Conservation (phyloP, 2,797 vertebrate species). For the Pygocentrus nattereri region DNA sequence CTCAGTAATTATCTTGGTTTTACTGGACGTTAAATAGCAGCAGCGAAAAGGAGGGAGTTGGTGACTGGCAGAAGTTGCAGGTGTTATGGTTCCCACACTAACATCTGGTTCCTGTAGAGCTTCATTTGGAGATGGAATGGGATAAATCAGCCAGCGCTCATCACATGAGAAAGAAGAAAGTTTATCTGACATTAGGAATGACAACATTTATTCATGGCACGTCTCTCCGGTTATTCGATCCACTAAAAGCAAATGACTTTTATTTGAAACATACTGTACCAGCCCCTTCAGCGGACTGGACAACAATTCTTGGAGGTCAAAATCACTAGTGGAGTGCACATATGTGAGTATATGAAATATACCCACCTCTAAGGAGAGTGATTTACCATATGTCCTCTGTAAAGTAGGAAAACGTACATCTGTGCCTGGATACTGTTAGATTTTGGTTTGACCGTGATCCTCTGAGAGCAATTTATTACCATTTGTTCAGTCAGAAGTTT, state of each 20-base stretch:
- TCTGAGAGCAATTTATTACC: too few relatives aligned
- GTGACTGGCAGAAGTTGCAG: not conserved
- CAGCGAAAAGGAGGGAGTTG: not conserved
- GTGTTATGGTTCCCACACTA: slow-evolving; percentile 28
- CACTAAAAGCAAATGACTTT: not conserved
- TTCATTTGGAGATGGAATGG: not conserved
- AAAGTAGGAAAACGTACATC: too few relatives aligned
- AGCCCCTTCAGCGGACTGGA: not conserved
- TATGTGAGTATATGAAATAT: not conserved
- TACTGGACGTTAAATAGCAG: not conserved
- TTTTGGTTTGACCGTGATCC: too few relatives aligned
- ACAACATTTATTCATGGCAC: not conserved
- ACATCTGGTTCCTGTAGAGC: slow-evolving; percentile 37
- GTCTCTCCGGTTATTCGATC: not conserved
- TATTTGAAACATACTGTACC: not conserved
- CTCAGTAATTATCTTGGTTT: not conserved
- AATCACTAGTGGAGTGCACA: not conserved
- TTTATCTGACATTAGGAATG: slow-evolving; percentile 15
- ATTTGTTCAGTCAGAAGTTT: too few relatives aligned
- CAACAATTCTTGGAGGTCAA: not conserved
- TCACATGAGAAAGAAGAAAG: not conserved
- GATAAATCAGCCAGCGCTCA: not conserved
- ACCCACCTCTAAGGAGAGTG: not conserved
- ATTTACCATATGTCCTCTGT: too few relatives aligned
- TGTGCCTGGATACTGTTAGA: too few relatives aligned